phyloP scores from a whole-genome alignment of 2,888 invertebrate genomes.

The Cryptocheilus praepositus region DNA sequence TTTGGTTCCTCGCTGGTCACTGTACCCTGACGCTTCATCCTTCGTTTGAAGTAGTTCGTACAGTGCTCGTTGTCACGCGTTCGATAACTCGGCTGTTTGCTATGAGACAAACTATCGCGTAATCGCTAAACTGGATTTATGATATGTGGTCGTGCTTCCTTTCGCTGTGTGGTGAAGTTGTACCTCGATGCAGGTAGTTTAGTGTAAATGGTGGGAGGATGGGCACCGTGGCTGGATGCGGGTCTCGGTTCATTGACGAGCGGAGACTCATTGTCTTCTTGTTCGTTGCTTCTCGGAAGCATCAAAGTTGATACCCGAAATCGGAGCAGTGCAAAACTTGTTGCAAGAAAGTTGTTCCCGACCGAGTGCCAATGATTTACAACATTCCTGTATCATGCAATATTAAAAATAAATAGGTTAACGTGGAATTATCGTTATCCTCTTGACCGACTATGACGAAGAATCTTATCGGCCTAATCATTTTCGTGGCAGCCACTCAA shows the following conservation, averaged over 20 bases:
- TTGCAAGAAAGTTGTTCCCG: too few species aligned
- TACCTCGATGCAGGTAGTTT: background rate
- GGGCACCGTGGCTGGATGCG: conserved; percentile 7
- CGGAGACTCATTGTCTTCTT: conserved; percentile 14
- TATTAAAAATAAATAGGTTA: too few species aligned
- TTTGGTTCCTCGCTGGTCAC: conserved; percentile 11
- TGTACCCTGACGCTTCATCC: conserved; percentile 29
- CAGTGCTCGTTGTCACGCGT: conserved; percentile 7
- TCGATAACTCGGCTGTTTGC: conserved; percentile 14
- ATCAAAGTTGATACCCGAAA: background rate
- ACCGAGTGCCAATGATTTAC: too few species aligned
- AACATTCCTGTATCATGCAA: too few species aligned
- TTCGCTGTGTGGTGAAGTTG: background rate
- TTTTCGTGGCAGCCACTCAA: too few species aligned
- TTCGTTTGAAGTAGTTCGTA: conserved; percentile 22
- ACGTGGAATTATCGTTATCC: too few species aligned
- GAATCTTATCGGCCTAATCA: too few species aligned
- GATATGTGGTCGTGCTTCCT: background rate
- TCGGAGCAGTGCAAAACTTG: too few species aligned
- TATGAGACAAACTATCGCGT: background rate
- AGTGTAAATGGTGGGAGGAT: background rate
- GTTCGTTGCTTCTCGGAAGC: conserved; percentile 15
- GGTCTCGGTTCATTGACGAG: conserved; percentile 38
- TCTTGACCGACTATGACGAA: too few species aligned
- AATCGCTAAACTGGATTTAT: background rate